Evolutionary conservation across 2,113 vertebrate genomes (phyloP).

Genomic region (Riparia riparia): DNA sequence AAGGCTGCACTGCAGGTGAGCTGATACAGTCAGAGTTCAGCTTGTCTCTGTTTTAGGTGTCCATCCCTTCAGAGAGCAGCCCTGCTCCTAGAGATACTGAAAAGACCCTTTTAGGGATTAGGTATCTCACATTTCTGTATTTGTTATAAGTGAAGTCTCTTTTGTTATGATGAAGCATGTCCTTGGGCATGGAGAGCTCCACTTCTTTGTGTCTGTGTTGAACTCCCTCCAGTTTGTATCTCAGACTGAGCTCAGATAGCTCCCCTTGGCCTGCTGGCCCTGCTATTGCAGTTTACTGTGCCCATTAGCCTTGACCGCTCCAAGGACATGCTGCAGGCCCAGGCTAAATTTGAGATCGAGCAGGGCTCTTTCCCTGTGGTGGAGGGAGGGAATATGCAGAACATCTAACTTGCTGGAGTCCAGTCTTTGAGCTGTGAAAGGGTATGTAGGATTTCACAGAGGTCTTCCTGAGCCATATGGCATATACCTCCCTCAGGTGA

Average conservation of each 20-base stretch:
- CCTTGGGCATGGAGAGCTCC: neutral
- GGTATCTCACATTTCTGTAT: neutral
- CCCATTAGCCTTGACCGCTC: neutral
- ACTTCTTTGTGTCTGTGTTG: neutral
- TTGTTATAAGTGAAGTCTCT: neutral
- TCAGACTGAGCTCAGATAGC: neutral
- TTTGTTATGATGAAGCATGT: neutral
- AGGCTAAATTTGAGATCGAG: neutral
- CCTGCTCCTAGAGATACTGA: neutral
- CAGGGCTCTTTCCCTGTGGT: neutral
- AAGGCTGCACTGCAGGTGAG: slow-evolving; percentile 94
- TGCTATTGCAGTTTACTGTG: neutral
- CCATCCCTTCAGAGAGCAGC: neutral
- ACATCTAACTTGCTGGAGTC: neutral
- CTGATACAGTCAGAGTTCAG: neutral
- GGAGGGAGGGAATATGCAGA: neutral
- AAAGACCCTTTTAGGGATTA: neutral
- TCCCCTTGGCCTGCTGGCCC: rapidly evolving
- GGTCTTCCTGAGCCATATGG: neutral
- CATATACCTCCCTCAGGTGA: neutral
- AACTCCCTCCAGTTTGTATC: neutral
- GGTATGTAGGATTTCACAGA: neutral
- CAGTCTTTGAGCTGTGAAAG: neutral
- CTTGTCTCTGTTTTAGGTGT: neutral
- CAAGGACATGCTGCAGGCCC: neutral